Percentiles rank a stretch among this genome's conserved stretches.
These are phyloP conservation scores for Cyanoderma ruficeps DNA, from an alignment of 2,113 vertebrate genomes.

Conservation along the genomic window DNA sequence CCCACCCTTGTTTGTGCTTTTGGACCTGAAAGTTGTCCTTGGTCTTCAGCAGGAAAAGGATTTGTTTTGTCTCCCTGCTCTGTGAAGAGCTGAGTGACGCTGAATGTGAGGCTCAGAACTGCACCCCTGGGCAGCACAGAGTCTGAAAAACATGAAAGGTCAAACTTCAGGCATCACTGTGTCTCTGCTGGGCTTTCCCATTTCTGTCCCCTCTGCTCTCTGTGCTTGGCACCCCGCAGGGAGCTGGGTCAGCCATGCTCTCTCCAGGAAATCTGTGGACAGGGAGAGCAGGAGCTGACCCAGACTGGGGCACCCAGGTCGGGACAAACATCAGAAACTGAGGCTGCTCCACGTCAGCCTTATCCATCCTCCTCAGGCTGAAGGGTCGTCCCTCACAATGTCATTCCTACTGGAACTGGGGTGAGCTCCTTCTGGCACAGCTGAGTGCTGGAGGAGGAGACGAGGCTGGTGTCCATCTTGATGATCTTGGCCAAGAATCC, in stretches of 20 bases:
- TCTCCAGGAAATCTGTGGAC: not conserved
- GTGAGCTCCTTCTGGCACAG: not conserved
- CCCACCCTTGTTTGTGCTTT: too few species aligned
- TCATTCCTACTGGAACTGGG: fast-evolving
- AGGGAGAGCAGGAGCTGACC: not conserved
- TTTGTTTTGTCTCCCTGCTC: too few species aligned
- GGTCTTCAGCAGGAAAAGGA: too few species aligned
- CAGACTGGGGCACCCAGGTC: not conserved
- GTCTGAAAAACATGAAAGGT: too few species aligned
- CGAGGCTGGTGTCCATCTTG: not conserved
- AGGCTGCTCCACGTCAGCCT: not conserved
- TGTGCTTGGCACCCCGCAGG: not conserved
- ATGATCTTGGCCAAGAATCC: not conserved
- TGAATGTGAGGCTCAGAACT: too few species aligned
- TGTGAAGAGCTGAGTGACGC: too few species aligned
- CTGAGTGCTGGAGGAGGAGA: not conserved
- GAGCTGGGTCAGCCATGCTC: fast-evolving
- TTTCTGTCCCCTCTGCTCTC: not conserved
- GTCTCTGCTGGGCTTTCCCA: not conserved
- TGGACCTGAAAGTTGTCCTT: too few species aligned
- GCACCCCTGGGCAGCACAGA: too few species aligned
- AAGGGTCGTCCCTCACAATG: not conserved
- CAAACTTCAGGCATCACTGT: not conserved
- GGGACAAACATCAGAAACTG: not conserved
- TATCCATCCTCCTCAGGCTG: not conserved